A percentile compares a stretch with the other conserved stretches of the same genome.
phyloP scores from a whole-genome alignment of 2,797 vertebrate genomes.

The Malacoraja senta region DNA sequence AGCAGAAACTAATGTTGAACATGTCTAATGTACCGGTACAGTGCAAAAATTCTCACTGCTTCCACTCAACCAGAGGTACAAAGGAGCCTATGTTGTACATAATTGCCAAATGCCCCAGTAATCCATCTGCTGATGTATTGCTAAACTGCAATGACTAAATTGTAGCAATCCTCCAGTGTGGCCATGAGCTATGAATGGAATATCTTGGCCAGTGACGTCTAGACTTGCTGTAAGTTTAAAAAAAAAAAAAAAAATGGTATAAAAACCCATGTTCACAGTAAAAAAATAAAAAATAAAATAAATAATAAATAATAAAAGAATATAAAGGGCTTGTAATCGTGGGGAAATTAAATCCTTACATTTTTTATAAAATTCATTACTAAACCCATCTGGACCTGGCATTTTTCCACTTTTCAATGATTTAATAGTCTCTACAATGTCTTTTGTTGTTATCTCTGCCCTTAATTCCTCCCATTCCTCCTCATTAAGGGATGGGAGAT shows the following conservation, averaged over 20 bases:
- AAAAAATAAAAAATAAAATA: no score
- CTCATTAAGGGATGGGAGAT: no score
- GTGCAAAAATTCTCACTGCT: background rate
- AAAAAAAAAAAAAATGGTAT: slow-evolving; percentile 19
- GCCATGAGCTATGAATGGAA: slow-evolving; percentile 28
- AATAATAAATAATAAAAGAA: no score
- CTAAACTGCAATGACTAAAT: slow-evolving; percentile 34
- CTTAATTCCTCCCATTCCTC: no score
- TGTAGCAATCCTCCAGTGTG: slow-evolving; percentile 35
- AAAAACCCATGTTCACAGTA: slow-evolving; percentile 28
- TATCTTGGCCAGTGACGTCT: slow-evolving; percentile 16
- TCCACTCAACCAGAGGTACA: slow-evolving; percentile 23
- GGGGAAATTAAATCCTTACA: no score
- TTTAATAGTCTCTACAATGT: no score
- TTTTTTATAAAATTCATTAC: no score
- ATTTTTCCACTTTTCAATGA: no score
- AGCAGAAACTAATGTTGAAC: slow-evolving; percentile 65
- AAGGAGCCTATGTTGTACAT: slow-evolving; percentile 24
- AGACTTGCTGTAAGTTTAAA: slow-evolving; percentile 32
- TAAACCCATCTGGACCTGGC: no score
- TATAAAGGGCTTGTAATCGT: no score
- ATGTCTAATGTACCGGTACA: background rate
- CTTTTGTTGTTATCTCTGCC: no score
- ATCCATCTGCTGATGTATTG: slow-evolving; percentile 20
- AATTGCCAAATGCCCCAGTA: slow-evolving; percentile 12